A percentile compares a stretch with the other conserved stretches of the same genome.
Evolutionary conservation across 2,888 invertebrate species (phyloP).

Genomic region (Prosopocoilus inquinatus): DNA sequence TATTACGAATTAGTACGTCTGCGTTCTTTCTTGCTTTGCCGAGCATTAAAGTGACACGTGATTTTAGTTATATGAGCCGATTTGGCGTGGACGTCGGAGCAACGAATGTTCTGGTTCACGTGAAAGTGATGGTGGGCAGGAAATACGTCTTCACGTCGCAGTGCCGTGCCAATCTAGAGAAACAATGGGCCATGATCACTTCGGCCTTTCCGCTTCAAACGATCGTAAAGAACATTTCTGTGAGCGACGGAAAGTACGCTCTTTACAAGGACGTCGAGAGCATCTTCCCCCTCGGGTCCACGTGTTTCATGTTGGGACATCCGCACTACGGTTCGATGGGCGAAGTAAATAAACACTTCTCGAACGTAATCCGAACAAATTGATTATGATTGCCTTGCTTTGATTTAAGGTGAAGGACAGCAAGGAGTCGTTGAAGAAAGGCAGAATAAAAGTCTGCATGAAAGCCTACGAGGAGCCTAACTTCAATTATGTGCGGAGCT

Average conservation of each 20-base stretch:
- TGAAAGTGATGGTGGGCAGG: constrained; percentile 68
- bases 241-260: constrained; percentile 48
- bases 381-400: not conserved
- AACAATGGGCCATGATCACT: constrained; percentile 66
- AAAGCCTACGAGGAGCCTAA: constrained; percentile 53
- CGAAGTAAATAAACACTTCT: constrained; percentile 55
- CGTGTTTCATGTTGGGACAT: constrained; percentile 74
- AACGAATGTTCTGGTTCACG: constrained; percentile 67
- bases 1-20: constrained; percentile 59
- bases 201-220: constrained; percentile 71
- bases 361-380: not conserved
- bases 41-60: constrained; percentile 17
- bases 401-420: constrained; percentile 57
- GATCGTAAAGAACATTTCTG: constrained; percentile 56
- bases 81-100: constrained; percentile 78
- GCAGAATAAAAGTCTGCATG: constrained; percentile 61
- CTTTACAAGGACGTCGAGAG: constrained; percentile 54
- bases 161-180: constrained; percentile 63
- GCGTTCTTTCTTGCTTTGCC: not conserved
- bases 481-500: constrained; percentile 41
- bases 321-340: constrained; percentile 81
- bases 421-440: constrained; percentile 54
- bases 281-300: constrained; percentile 66
- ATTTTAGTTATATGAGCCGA: constrained; percentile 64
- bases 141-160: constrained; percentile 59